Evolutionary conservation across 1,140 invertebrate genomes (phyloP), one percentile per base, ranked within the genome.

Genomic region (Lerema accius): DNA sequence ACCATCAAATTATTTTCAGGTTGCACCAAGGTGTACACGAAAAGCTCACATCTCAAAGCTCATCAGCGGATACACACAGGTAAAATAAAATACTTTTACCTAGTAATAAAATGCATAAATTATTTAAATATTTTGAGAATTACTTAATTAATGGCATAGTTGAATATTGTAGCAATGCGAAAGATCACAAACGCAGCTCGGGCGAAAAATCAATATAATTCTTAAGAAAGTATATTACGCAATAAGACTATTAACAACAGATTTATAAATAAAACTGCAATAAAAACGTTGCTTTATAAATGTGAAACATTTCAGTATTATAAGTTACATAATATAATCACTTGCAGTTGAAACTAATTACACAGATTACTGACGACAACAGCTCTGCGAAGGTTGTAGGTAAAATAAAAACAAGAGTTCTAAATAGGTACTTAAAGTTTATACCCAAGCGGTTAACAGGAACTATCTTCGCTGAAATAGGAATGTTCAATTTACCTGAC

Each of bases 1-100:
- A n/a, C n/a, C 14, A 26, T 32, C 26, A 19, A 13, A 14, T 49
- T 48, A 53, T 75, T 94, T 94, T 39, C 93, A 97, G 98, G 98
- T 79, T 99, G 98, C 91, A 96, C 95, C 76, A 99, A 99, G 93
- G 98, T 99, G 39, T 99, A 99, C 91, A 99, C 98, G 43, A 99
- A 99, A 93, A 98, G 97, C 91, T 99, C 98, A 69, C 98, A 99
- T 91, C 93, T 99, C 7, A 99, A 99, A 92, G 98, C 98, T 55
- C 98, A 99, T 92, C 97, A 99, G 91, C 93, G 98, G 83, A 98
- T 99, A 90, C 98, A 99, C 85, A 99, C 98, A 92, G 98, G 98
- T 99, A 93, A 95, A 19, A 63, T 32, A 62, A 32, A 1, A 32
- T 32, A 32, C 11, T 45, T 46, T 32, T 40, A 45, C 10, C n/a